These are phyloP conservation scores for Habropoda laboriosa DNA, from an alignment of 1,140 invertebrate species.

Conservation along the genomic window DNA sequence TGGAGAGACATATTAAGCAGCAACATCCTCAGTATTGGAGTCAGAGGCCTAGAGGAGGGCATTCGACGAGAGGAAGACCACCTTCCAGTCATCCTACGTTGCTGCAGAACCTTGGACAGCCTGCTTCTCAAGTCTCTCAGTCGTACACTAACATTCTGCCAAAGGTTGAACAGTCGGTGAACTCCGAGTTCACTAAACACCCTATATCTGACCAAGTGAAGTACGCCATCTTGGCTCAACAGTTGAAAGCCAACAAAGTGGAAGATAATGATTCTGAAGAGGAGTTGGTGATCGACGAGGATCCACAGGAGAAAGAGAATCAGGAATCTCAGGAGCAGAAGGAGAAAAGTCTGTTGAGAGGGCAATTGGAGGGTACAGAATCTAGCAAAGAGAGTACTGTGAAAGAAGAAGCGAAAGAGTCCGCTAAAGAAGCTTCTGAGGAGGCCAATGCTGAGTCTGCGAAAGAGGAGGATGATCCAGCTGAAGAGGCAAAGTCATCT, in stretches of 20 bases:
- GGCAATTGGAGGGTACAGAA: slow-evolving; percentile 71
- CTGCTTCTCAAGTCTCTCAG: slow-evolving; percentile 49
- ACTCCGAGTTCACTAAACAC: slow-evolving; percentile 67
- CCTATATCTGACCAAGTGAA: slow-evolving; percentile 89
- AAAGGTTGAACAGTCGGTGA: slow-evolving; percentile 48
- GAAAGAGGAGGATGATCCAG: not conserved
- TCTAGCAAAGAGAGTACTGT: not conserved
- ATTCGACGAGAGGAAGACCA: slow-evolving; percentile 81
- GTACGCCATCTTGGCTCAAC: slow-evolving; percentile 89
- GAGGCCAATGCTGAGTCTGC: slow-evolving; percentile 51
- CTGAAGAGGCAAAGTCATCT: not conserved
- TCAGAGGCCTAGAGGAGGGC: slow-evolving; percentile 85
- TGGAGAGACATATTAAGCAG: slow-evolving; percentile 96
- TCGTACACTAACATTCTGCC: slow-evolving; percentile 63
- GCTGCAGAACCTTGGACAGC: slow-evolving; percentile 60
- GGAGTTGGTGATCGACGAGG: slow-evolving; percentile 88
- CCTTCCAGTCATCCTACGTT: slow-evolving; percentile 73
- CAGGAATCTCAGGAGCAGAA: slow-evolving; percentile 66
- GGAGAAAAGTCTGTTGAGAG: slow-evolving; percentile 75
- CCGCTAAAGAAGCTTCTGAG: slow-evolving; percentile 41
- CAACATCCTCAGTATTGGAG: slow-evolving; percentile 95
- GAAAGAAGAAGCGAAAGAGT: slow-evolving; percentile 30
- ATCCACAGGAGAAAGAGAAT: slow-evolving; percentile 46
- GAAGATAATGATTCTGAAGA: slow-evolving; percentile 85
- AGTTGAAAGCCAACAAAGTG: slow-evolving; percentile 84